phyloP scores from a whole-genome alignment of 1,140 invertebrate genomes.

The Pseudachorutes palmiensis region DNA sequence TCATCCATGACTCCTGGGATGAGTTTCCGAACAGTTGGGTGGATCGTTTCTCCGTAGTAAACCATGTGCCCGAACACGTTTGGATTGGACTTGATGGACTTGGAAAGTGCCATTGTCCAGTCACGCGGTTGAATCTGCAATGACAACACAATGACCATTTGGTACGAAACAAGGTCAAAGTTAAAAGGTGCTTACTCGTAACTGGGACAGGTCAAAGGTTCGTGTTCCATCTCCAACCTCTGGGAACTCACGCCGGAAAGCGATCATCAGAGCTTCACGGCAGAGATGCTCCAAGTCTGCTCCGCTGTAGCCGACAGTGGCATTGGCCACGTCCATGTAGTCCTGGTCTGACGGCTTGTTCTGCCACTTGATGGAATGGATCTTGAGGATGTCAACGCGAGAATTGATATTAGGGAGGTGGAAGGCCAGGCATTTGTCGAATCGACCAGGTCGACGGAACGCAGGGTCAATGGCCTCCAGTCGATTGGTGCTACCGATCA shows the following conservation, averaged over 20 bases:
- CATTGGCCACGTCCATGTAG: not conserved
- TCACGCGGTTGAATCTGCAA: too few relatives aligned
- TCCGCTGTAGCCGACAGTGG: conserved; percentile 10
- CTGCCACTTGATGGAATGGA: conserved; percentile 10
- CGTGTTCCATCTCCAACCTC: not conserved
- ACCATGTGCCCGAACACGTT: too few relatives aligned
- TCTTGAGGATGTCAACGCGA: conserved; percentile 1
- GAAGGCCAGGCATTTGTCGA: conserved; percentile 7
- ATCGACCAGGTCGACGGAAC: conserved; percentile 41
- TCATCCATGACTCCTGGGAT: too few relatives aligned
- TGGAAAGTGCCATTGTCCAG: too few relatives aligned
- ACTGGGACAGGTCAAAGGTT: not conserved
- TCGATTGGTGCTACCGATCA: conserved; percentile 43
- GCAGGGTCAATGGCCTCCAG: conserved; percentile 43
- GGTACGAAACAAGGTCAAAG: not conserved
- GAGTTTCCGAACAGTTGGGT: too few relatives aligned
- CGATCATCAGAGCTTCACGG: conserved; percentile 5
- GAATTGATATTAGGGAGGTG: not conserved
- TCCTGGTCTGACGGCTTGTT: not conserved
- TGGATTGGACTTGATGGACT: too few relatives aligned
- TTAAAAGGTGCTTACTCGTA: not conserved
- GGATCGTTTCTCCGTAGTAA: too few relatives aligned
- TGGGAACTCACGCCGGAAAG: not conserved
- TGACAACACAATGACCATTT: too few relatives aligned
- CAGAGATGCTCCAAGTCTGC: conserved; percentile 17